Percentiles rank a stretch among this genome's conserved stretches.
Conservation (phyloP, 2,113 vertebrate genomes). For the mouse (Mus musculus) region DNA sequence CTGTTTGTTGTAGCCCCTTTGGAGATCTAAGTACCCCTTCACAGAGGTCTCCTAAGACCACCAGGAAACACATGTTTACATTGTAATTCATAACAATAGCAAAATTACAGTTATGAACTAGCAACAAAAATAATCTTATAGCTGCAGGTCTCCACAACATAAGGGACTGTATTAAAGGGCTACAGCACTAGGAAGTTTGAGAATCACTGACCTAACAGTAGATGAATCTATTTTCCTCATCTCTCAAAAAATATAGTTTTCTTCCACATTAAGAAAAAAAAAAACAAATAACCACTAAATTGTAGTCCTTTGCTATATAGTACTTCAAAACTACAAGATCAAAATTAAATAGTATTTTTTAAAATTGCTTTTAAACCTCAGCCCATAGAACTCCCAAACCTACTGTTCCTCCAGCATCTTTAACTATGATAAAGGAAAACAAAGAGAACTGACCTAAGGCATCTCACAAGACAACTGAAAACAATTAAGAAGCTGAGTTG, state of each 20-base stretch:
- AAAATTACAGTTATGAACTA: neutral
- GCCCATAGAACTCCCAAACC: neutral
- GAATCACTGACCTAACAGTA: neutral
- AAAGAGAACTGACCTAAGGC: slow-evolving; percentile 17
- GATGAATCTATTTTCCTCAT: slow-evolving; percentile 5
- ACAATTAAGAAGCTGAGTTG: slow-evolving; percentile 49
- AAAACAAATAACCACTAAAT: neutral
- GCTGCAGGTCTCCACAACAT: neutral
- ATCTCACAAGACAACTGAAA: neutral
- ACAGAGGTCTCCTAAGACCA: neutral
- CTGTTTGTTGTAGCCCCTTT: no score
- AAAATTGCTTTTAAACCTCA: neutral
- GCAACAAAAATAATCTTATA: neutral
- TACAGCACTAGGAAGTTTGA: neutral
- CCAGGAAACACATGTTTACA: neutral
- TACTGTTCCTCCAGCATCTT: slow-evolving; percentile 17
- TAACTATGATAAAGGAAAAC: neutral
- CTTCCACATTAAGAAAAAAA: neutral
- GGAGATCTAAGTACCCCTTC: neutral
- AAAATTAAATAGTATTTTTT: neutral
- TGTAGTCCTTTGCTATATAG: neutral
- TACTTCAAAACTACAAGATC: neutral
- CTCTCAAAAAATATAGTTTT: slow-evolving; percentile 16
- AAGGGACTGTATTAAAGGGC: neutral
- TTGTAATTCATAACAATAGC: neutral